Evolutionary conservation across 2,888 invertebrate species (phyloP).

Genomic region (Pseudococcus longispinus): DNA sequence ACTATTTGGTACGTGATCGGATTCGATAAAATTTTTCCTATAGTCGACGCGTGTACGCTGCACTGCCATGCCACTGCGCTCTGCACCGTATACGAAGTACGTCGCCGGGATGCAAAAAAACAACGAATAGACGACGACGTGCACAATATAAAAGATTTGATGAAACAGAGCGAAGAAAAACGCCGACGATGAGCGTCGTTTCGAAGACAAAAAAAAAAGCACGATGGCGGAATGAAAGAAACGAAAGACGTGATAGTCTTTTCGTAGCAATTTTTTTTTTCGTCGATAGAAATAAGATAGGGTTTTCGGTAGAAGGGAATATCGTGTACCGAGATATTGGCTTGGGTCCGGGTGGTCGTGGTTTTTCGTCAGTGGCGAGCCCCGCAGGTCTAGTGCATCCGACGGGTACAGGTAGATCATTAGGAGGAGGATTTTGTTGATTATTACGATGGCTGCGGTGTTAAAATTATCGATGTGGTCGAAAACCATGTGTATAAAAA

Average conservation of each 20-base stretch:
- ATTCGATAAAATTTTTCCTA: background rate
- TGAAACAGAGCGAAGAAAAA: background rate
- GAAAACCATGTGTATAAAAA: background rate
- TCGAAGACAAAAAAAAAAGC: background rate
- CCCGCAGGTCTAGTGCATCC: background rate
- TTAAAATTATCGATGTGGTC: background rate
- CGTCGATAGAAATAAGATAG: background rate
- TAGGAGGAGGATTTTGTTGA: background rate
- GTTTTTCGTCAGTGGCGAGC: background rate
- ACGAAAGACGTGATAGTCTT: background rate
- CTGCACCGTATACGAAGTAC: background rate
- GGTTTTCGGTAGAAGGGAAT: background rate
- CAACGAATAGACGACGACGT: background rate
- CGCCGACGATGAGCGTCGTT: background rate
- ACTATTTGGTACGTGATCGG: slow-evolving; percentile 12
- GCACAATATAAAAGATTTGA: background rate
- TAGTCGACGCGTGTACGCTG: background rate
- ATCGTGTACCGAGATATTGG: background rate
- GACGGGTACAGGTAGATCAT: background rate
- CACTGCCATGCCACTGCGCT: background rate
- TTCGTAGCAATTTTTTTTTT: background rate
- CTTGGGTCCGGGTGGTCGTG: background rate
- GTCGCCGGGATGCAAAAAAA: background rate
- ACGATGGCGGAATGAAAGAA: background rate
- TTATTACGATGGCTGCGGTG: background rate